A percentile compares a stretch with the other conserved stretches of the same genome.
Evolutionary conservation across 2,888 invertebrate genomes (phyloP).

Genomic region (Charanyca ferruginea): DNA sequence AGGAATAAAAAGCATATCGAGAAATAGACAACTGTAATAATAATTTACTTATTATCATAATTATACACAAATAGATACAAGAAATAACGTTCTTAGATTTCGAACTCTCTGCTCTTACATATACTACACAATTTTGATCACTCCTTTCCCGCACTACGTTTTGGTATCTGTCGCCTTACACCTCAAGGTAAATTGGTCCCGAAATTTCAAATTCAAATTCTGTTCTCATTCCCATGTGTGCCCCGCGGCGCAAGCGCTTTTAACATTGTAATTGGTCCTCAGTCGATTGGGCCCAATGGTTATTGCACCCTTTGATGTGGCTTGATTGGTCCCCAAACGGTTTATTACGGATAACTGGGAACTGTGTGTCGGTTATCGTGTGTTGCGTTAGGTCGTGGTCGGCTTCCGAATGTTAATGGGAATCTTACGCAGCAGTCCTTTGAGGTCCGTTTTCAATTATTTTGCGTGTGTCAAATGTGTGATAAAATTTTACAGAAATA

Average conservation of each 20-base stretch:
- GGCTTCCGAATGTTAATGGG: slow-evolving; percentile 54
- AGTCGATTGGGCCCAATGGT: slow-evolving; percentile 78
- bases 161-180: slow-evolving; percentile 87
- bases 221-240: slow-evolving; percentile 84
- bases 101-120: slow-evolving; percentile 30
- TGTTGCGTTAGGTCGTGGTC: slow-evolving; percentile 72
- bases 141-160: slow-evolving; percentile 80
- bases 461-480: background rate
- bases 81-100: background rate
- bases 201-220: slow-evolving; percentile 90
- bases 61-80: too few relatives aligned
- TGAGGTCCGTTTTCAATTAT: background rate
- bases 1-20: too few relatives aligned
- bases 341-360: slow-evolving; percentile 66
- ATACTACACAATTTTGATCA: slow-evolving; percentile 79
- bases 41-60: too few relatives aligned
- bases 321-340: slow-evolving; percentile 81
- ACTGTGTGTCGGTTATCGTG: slow-evolving; percentile 56
- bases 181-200: slow-evolving; percentile 89
- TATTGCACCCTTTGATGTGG: slow-evolving; percentile 84
- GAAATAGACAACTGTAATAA: too few relatives aligned
- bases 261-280: slow-evolving; percentile 87
- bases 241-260: slow-evolving; percentile 84
- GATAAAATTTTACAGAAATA: background rate
- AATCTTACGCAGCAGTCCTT: slow-evolving; percentile 35